Evolutionary conservation across 2,888 invertebrate species (phyloP), one percentile per base, ranked within the genome.

Genomic region (Lymantria monacha): DNA sequence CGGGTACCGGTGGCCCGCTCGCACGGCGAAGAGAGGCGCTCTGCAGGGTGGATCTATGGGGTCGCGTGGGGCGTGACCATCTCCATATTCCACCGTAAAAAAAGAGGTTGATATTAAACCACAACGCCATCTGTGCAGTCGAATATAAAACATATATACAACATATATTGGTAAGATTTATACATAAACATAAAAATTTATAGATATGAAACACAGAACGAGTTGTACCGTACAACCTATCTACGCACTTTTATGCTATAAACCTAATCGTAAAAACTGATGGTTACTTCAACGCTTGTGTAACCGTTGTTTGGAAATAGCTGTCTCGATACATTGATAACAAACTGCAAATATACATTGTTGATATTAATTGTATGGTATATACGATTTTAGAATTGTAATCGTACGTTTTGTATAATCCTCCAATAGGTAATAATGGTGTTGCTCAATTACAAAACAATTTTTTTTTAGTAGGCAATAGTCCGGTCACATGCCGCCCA

Each of bases 221-320:
- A 40, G 31, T 15, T 30, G 45, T 45, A 33, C 40, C 30, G 42
- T 48, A 47, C 59, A n/a, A 54, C 48, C 53, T 62, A 63, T 60
- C 62, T 63, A 49, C 51, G 57, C 57, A 61, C 53, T 56, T 56
- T 61, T 45, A 36, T 30, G 72, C 74, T 69, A 76, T 82, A 81
- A 83, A 79, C 51, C 48, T 59, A 56, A 64, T 78, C 79, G 75
- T 83, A 81, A 81, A 80, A 81, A 69, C 65, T 66, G 74, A 79
- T 70, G 78, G 79, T 80, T 83, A 78, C 64, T 65, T 70, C 57
- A 51, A 48, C 51, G 67, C 70, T 83, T 85, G 80, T 76, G 83
- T 75, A 85, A 83, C 70, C 72, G 66, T 63, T 74, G 80, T 78
- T 79, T 81, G 69, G 64, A 79, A 76, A 78, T 71, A 70, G 59